Base-by-base conservation (phyloP, 1,140 invertebrate genomes). In the Caenorhabditis remanei region DNA sequence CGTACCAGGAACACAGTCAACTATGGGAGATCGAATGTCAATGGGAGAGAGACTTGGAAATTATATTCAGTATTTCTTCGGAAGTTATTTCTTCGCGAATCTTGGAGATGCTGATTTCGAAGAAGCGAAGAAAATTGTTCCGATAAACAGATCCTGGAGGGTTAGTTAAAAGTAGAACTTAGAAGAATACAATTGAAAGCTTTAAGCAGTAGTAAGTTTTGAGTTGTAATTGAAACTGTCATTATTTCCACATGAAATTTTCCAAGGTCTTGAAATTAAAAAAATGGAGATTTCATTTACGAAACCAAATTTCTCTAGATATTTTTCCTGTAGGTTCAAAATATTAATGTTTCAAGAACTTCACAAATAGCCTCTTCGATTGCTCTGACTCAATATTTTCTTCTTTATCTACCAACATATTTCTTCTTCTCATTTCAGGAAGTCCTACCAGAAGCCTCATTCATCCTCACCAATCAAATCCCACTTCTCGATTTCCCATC, bases 401-500 rank as follows among this genome's bases (percentile, higher is more conserved):
- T 61, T 4, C 9, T n/a, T n/a, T 6, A 0, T 53, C 2, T 32
- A 32, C 32, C 32, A 53, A 53, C 11, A 53, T 16, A 53, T 53
- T 11, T 53, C 50, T 16, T 3, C 16, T 53, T 11, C 9, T 32
- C 19, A 9, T 63, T 79, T 9, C 71, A 79, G 71, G 71, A 79
- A 79, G 46, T 50, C 6, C 32, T 79, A 2, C 71, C 71, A 50
- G 71, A 79, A 53, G 71, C 71, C 43, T 79, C 71, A 21, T 79
- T 88, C 82, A 82, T 89, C 8, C 41, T 89, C 13, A 86, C 87
- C 6, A 89, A 89, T 65, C 50, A 83, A 43, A 89, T 90, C 46
- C 85, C 86, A 24, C 85, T 90, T 53, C 32, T 90, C 9, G 89
- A 90, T 50, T 89, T 90, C 83, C 88, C 89, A 21, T 16, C 86